A percentile compares a stretch with the other conserved stretches of the same genome.
phyloP scores from a whole-genome alignment of 2,888 invertebrate genomes.

The Ecliptopera silaceata region DNA sequence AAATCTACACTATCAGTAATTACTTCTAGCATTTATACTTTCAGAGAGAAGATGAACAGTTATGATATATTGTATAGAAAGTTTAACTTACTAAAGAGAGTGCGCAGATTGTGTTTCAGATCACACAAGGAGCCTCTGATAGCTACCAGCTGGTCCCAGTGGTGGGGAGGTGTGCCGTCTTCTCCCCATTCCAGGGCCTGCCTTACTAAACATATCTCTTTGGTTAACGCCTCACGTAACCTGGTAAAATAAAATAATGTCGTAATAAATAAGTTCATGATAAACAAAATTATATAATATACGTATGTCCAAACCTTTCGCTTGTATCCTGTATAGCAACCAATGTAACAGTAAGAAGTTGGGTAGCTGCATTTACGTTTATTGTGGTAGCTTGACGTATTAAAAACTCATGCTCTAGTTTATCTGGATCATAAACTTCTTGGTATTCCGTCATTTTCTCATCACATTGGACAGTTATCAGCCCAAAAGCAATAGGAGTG shows the following conservation, averaged over 20 bases:
- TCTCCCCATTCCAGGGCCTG: constrained; percentile 79
- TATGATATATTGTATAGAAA: no score
- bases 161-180: constrained; percentile 71
- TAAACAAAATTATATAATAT: no score
- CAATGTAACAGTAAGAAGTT: constrained; percentile 78
- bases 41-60: no score
- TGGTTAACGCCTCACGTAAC: constrained; percentile 65
- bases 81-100: constrained; percentile 62
- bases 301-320: constrained; percentile 59
- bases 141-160: constrained; percentile 77
- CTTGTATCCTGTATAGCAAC: constrained; percentile 81
- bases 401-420: constrained; percentile 77
- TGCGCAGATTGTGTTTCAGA: constrained; percentile 69
- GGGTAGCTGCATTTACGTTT: constrained; percentile 80
- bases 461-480: constrained; percentile 61
- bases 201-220: constrained; percentile 71
- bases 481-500: constrained; percentile 57
- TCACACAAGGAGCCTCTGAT: constrained; percentile 69
- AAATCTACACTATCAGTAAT: no score
- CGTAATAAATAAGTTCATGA: not conserved
- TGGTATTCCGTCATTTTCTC: constrained; percentile 49
- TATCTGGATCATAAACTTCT: constrained; percentile 53
- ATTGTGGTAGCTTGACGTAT: constrained; percentile 80
- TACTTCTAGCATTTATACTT: no score
- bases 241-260: no score